Evolutionary conservation across 1,140 invertebrate species (phyloP).

Genomic region (Rhyzopertha dominica): DNA sequence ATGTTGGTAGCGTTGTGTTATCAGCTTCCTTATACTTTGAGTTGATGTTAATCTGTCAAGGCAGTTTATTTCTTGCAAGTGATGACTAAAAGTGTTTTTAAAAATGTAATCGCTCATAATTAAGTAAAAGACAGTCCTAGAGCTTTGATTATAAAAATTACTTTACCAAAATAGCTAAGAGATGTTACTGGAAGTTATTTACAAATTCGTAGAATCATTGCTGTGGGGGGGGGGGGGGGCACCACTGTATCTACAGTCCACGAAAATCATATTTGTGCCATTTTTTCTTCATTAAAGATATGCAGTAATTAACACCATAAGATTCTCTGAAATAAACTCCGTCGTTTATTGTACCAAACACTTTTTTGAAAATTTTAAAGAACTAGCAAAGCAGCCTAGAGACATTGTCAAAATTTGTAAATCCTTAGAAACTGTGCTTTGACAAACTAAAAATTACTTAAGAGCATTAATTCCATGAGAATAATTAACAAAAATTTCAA

Average conservation of each 20-base stretch:
- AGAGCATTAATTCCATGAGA: no score
- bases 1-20: neutral
- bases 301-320: neutral
- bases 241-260: neutral
- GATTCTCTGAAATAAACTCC: neutral
- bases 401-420: no score
- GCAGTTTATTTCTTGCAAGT: no score
- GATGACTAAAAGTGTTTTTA: no score
- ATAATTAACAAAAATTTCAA: no score
- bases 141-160: neutral
- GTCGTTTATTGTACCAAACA: neutral
- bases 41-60: neutral
- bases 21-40: neutral
- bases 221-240: neutral
- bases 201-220: no score
- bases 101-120: no score
- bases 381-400: neutral
- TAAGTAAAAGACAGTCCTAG: no score
- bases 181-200: no score
- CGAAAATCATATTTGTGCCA: no score
- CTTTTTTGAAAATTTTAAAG: no score
- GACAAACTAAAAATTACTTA: no score
- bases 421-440: conserved; percentile 6
- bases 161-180: neutral
- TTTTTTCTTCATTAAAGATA: conserved; percentile 1